Percentiles rank a stretch among this genome's conserved stretches.
Evolutionary conservation across 2,888 invertebrate species (phyloP).

Genomic region (Trichopria drosophilae): DNA sequence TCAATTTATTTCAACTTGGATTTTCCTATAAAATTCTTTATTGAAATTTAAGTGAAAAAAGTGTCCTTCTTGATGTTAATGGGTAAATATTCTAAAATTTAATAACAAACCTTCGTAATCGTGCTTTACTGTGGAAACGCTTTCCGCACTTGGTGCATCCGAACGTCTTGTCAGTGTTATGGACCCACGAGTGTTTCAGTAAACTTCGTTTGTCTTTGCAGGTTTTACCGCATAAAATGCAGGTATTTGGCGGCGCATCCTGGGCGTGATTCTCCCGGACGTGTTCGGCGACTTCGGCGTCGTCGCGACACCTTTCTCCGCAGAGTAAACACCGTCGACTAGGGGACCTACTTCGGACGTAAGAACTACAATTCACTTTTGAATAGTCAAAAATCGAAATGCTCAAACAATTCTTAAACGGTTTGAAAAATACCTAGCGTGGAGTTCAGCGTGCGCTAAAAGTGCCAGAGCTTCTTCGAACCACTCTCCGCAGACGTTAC

Average conservation of each 20-base stretch:
- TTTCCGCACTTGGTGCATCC: slow-evolving; percentile 71
- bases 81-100: too few species aligned
- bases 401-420: neutral
- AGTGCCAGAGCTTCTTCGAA: slow-evolving; percentile 77
- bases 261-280: slow-evolving; percentile 65
- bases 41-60: too few species aligned
- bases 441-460: slow-evolving; percentile 77
- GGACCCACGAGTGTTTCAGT: slow-evolving; percentile 72
- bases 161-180: slow-evolving; percentile 67
- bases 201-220: slow-evolving; percentile 71
- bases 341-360: slow-evolving; percentile 48
- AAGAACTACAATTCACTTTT: slow-evolving; percentile 4
- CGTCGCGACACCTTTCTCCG: slow-evolving; percentile 67
- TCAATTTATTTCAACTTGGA: too few species aligned
- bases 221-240: slow-evolving; percentile 69
- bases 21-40: too few species aligned
- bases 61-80: too few species aligned
- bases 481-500: slow-evolving; percentile 78
- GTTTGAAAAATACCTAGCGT: slow-evolving; percentile 61
- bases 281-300: slow-evolving; percentile 67
- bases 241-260: slow-evolving; percentile 68
- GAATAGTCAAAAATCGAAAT: slow-evolving; percentile 1
- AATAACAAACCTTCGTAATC: slow-evolving; percentile 59
- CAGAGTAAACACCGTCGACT: slow-evolving; percentile 66
- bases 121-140: slow-evolving; percentile 72